Percentiles rank a stretch among this genome's conserved stretches.
Conservation (phyloP, 2,888 invertebrate genomes). For the Rotaria socialis region DNA sequence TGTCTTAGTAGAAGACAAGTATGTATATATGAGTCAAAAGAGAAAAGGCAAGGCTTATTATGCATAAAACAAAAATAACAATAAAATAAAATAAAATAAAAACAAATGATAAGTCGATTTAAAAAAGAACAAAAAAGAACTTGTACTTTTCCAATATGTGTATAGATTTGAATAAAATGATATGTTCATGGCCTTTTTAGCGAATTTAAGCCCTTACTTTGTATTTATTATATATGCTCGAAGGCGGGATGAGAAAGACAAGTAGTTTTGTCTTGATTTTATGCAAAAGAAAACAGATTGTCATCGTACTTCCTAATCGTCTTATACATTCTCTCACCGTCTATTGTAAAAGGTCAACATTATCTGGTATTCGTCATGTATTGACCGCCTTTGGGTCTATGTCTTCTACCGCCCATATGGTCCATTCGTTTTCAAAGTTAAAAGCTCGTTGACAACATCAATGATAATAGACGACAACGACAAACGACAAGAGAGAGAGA, state of each 20-base stretch:
- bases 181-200: conserved; percentile 25
- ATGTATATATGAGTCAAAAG: neutral
- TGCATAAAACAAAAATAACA: neutral
- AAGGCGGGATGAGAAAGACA: conserved; percentile 22
- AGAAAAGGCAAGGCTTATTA: neutral
- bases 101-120: conserved; percentile 13
- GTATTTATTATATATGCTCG: conserved; percentile 13
- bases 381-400: conserved; percentile 16
- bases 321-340: neutral
- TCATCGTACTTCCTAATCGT: conserved; percentile 26
- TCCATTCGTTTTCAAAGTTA: conserved; percentile 24
- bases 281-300: conserved; percentile 28
- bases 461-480: conserved; percentile 32
- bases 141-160: neutral
- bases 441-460: conserved; percentile 11
- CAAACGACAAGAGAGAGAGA: too few relatives aligned
- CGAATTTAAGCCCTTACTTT: conserved; percentile 25
- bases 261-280: conserved; percentile 26
- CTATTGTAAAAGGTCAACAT: conserved; percentile 20
- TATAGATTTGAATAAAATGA: neutral
- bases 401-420: conserved; percentile 12
- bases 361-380: conserved; percentile 21
- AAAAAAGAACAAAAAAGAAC: neutral
- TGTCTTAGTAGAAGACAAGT: neutral
- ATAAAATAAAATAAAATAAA: neutral